Percentiles rank a stretch among this genome's conserved stretches.
phyloP scores from a whole-genome alignment of 1,140 invertebrate species.

The Antheraea pernyi region DNA sequence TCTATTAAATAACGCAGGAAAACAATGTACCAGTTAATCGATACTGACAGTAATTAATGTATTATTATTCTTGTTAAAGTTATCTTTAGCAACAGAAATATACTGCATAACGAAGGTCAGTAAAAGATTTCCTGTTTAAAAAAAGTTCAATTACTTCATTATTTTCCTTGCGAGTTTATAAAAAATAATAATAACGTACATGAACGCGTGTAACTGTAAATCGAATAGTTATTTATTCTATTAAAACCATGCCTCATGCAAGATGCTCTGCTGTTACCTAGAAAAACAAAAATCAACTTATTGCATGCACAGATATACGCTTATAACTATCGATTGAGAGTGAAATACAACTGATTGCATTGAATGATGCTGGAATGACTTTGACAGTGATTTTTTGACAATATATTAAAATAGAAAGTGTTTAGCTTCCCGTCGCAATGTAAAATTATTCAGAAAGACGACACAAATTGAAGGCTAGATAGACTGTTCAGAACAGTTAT shows the following conservation, averaged over 20 bases:
- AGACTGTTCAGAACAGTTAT: neutral
- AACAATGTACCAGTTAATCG: constrained; percentile 48
- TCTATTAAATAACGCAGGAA: constrained; percentile 40
- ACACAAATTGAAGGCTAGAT: neutral
- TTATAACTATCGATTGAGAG: neutral
- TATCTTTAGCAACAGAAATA: neutral
- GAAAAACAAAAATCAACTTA: constrained; percentile 57
- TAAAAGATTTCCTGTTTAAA: neutral
- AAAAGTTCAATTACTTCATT: constrained; percentile 14
- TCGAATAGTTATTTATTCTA: constrained; percentile 64
- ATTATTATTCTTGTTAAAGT: neutral
- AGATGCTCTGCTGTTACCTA: constrained; percentile 66
- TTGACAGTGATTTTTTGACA: neutral
- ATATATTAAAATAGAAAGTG: neutral
- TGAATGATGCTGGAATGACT: neutral
- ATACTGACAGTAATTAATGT: constrained; percentile 22
- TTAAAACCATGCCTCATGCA: constrained; percentile 67
- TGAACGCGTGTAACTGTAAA: constrained; percentile 59
- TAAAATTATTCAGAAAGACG: neutral
- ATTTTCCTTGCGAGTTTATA: constrained; percentile 16
- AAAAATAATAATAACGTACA: constrained; percentile 54
- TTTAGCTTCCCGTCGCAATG: neutral
- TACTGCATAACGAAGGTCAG: neutral
- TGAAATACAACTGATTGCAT: neutral
- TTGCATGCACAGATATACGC: constrained; percentile 37